Base-by-base conservation (phyloP, 2,888 invertebrate species). In the Glaucopsyche alexis region DNA sequence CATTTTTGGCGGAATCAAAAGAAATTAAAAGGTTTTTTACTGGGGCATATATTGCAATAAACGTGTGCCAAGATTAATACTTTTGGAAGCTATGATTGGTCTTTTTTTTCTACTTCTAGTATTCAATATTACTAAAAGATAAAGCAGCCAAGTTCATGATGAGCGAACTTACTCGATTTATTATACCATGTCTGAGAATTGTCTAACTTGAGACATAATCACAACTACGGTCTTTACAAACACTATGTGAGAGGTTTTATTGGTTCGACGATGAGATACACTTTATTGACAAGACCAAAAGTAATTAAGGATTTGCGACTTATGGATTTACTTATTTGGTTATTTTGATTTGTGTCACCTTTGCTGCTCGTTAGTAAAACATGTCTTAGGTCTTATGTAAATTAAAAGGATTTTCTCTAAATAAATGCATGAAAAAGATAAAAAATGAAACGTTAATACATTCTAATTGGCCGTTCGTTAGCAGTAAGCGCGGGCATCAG, bases 381-480 rank as follows among this genome's bases (percentile, higher is more conserved):
- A 29, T 29, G 29, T 29, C 8, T 11, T 60, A 14, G 38, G n/a
- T 7, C 8, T 11, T 60, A 14, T 13, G n/a, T 7, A 7, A 29
- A 60, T 29, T 13, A 47, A 29, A 29, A 1, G 0, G 29, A 14
- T 29, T 14, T 13, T 38, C 13, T 29, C 13, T 38, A 60, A 60
- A 60, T 42, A 42, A 42, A 42, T 40, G n/a, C 9, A 42, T n/a
- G 38, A 7, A 42, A 42, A 29, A 29, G 0, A 29, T 9, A 66
- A 66, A 66, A 16, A 42, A 42, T 29, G 29, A 13, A 29, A 7
- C 66, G 40, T 66, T 66, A 66, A 66, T 66, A 66, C 40, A 66
- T 66, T 66, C 66, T 66, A 66, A 66, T 66, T 66, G 66, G 66
- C n/a, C 40, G 40, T 66, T 42, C 66, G 66, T 66, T 42, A 66